Evolutionary conservation across 2,888 invertebrate genomes (phyloP).

Genomic region (Lissonota sp.): DNA sequence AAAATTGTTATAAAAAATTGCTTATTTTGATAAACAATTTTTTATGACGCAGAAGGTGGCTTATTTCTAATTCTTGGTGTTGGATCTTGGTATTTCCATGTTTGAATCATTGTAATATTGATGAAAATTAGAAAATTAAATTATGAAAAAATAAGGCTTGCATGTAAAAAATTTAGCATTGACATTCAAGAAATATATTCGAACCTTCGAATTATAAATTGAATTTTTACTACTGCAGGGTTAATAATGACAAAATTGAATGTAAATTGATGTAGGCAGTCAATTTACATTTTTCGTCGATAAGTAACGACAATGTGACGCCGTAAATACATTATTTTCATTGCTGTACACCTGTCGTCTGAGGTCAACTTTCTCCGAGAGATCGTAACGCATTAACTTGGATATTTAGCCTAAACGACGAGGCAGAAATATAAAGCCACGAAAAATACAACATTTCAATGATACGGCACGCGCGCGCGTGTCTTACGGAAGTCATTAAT

Average conservation of each 20-base stretch:
- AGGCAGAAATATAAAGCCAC: background rate
- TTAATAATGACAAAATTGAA: background rate
- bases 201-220: too few relatives aligned
- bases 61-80: too few relatives aligned
- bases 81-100: too few relatives aligned
- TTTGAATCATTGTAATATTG: too few relatives aligned
- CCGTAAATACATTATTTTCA: background rate
- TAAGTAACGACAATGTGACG: background rate
- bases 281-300: constrained; percentile 14
- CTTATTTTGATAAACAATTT: too few relatives aligned
- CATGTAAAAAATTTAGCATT: too few relatives aligned
- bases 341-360: background rate
- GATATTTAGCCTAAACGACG: constrained; percentile 3
- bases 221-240: too few relatives aligned
- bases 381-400: background rate
- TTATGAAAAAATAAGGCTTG: too few relatives aligned
- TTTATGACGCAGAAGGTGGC: too few relatives aligned
- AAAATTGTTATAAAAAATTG: too few relatives aligned
- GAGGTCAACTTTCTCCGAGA: constrained; percentile 26
- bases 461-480: background rate
- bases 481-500: constrained; percentile 27
- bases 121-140: too few relatives aligned
- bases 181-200: too few relatives aligned
- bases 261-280: background rate
- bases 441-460: background rate